A percentile compares a stretch with the other conserved stretches of the same genome.
Conservation (phyloP, 1,140 invertebrate genomes). For the Brachionus koreanus region DNA sequence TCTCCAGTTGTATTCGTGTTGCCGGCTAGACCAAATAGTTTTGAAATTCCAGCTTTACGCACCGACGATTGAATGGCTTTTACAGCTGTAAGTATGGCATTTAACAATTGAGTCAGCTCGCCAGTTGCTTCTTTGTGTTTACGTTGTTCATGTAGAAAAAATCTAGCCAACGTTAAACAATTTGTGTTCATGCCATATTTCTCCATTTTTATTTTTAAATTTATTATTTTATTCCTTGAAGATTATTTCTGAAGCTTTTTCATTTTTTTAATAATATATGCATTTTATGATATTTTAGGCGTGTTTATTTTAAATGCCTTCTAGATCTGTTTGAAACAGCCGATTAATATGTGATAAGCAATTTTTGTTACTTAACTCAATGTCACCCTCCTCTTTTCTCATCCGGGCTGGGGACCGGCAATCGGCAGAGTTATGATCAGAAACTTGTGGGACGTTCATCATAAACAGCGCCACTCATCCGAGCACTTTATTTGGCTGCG, state of each 20-base stretch:
- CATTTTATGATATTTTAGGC: not conserved
- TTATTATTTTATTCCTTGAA: not conserved
- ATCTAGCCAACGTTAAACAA: slow-evolving; percentile 89
- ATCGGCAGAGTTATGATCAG: no score
- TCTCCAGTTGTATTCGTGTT: slow-evolving; percentile 94
- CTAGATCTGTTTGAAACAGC: not conserved
- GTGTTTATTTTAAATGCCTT: not conserved
- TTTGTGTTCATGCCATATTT: slow-evolving; percentile 62
- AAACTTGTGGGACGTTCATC: no score
- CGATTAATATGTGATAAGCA: not conserved
- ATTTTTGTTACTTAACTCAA: not conserved
- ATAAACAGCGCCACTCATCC: not conserved
- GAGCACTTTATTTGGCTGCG: not conserved
- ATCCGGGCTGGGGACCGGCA: no score
- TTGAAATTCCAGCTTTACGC: slow-evolving; percentile 83
- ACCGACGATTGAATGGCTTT: slow-evolving; percentile 96
- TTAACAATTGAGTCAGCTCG: slow-evolving; percentile 88
- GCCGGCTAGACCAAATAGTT: slow-evolving; percentile 80
- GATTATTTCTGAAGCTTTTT: not conserved
- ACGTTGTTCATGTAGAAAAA: slow-evolving; percentile 84
- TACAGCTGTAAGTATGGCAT: slow-evolving; percentile 88
- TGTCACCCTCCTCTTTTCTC: not conserved
- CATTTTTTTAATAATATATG: not conserved
- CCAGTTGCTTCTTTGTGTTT: slow-evolving; percentile 79
- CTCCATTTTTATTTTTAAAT: not conserved